Base-by-base conservation (phyloP, 2,797 vertebrate genomes). In the Anguilla pacifica region DNA sequence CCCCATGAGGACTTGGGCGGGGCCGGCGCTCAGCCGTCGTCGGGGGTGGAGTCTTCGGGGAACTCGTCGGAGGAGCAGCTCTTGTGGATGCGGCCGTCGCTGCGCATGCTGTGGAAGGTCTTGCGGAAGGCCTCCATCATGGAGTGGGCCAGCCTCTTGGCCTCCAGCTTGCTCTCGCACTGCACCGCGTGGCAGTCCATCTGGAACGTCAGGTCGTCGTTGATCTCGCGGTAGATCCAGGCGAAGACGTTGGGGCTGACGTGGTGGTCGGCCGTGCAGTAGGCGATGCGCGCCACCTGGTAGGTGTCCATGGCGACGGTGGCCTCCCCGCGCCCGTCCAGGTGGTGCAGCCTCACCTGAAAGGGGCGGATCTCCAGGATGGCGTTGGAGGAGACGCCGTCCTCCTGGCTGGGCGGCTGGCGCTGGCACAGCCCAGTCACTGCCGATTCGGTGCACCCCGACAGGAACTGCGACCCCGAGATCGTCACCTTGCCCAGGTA, bases 101-200 rank as follows among this genome's bases (percentile, higher is more conserved):
- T 99, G 93, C 97, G 98, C 98, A 99, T 99, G 95, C 98, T 99
- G 93, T 97, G 97, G 97, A 99, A 99, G 95, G 99, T 99, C 95
- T 99, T 99, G 95, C 95, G 98, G 96, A 99, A 99, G 90, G 99
- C 98, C 95, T 99, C 98, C 98, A 99, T 99, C 99, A 99, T 99
- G 84, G 98, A 97, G 7, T 99, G 98, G 0, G 99, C 99, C 93
- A 99, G 96, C 96, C 98, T 98, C 96, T 99, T 99, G 94, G 99
- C 99, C 96, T 99, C 97, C 31, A 99, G 94, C 96, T 99, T 99
- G 96, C 96, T 98, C 95, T 99, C 98, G 0, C 98, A 99, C 94
- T 98, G 97, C 15, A 99, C 98, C 0, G 98, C 99, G 0, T 99
- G 99, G 96, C 99, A 99, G 97, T 99, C 98, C 97, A 99, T 99